Percentiles rank a stretch among this genome's conserved stretches.
These are phyloP conservation scores for Phaetusa simplex DNA, from an alignment of 2,113 vertebrate species.

Conservation along the genomic window DNA sequence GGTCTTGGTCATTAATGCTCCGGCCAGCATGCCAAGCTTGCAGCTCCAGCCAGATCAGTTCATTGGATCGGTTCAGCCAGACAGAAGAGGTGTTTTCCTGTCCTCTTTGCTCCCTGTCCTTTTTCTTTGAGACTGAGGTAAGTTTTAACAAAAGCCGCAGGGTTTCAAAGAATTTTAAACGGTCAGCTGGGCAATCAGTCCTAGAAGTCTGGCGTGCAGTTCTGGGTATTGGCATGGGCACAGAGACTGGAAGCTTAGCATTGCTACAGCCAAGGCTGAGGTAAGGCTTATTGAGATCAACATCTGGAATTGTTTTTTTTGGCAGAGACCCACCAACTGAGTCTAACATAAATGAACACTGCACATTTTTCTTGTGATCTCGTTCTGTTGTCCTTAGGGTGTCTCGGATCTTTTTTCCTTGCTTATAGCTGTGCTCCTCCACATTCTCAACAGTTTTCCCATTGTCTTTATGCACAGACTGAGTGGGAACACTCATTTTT, in stretches of 20 bases:
- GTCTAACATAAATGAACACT: conserved; percentile 94
- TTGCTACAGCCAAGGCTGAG: conserved; percentile 95
- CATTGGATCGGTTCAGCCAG: conserved; percentile 90
- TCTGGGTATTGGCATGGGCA: conserved; percentile 88
- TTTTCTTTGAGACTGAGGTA: conserved; percentile 99
- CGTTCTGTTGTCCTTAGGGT: conserved; percentile 87
- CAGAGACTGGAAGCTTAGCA: conserved; percentile 87
- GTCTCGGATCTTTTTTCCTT: conserved; percentile 88
- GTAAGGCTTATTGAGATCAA: conserved; percentile 97
- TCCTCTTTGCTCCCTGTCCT: conserved; percentile 96
- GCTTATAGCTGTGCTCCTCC: conserved; percentile 89
- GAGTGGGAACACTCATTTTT: conserved; percentile 74
- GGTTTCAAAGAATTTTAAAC: conserved; percentile 98
- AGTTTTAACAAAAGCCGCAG: conserved; percentile 94
- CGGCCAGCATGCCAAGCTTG: conserved; percentile 98
- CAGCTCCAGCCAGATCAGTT: conserved; percentile 97
- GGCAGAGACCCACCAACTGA: conserved; percentile 80
- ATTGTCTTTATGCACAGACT: conserved; percentile 75
- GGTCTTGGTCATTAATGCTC: conserved; percentile 91
- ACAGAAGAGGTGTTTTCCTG: conserved; percentile 90
- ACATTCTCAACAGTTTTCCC: conserved; percentile 75
- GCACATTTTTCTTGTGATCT: conserved; percentile 91
- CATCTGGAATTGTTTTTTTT: conserved; percentile 86
- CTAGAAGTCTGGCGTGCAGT: conserved; percentile 94
- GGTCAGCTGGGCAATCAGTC: conserved; percentile 94